These are phyloP conservation scores for Drosophila colorata DNA, from an alignment of 2,888 invertebrate genomes.

Conservation along the genomic window DNA sequence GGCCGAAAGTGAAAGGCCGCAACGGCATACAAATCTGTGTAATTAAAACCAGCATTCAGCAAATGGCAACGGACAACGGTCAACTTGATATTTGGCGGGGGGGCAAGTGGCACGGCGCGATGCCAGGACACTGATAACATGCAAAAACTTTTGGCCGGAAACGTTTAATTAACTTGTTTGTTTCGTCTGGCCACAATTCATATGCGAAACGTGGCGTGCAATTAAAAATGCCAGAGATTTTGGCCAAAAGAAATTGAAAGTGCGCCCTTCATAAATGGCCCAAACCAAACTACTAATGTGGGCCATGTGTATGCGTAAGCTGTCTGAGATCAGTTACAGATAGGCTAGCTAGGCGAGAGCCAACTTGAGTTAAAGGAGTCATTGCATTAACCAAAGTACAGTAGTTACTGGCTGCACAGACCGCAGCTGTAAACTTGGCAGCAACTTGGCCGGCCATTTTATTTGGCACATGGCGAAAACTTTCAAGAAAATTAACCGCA, in stretches of 20 bases:
- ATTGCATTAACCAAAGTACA: slow-evolving; percentile 58
- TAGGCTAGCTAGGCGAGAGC: not conserved
- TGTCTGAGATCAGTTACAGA: slow-evolving; percentile 29
- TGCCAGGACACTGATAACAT: slow-evolving; percentile 69
- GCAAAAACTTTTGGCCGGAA: slow-evolving; percentile 65
- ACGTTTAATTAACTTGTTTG: slow-evolving; percentile 78
- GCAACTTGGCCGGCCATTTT: slow-evolving; percentile 39
- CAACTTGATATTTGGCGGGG: not conserved
- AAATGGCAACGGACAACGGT: not conserved
- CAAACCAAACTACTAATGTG: slow-evolving; percentile 3
- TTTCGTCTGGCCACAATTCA: slow-evolving; percentile 68
- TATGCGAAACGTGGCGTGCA: slow-evolving; percentile 73
- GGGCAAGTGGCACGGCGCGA: slow-evolving; percentile 26
- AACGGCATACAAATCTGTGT: slow-evolving; percentile 77
- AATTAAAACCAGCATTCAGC: slow-evolving; percentile 60
- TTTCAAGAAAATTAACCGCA: slow-evolving; percentile 68
- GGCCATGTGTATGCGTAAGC: slow-evolving; percentile 22
- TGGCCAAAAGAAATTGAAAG: slow-evolving; percentile 61
- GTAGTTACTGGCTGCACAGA: slow-evolving; percentile 1
- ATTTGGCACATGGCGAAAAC: slow-evolving; percentile 52
- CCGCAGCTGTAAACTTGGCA: slow-evolving; percentile 44
- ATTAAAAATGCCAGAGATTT: slow-evolving; percentile 60
- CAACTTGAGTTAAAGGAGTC: not conserved
- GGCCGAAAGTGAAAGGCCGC: slow-evolving; percentile 63
- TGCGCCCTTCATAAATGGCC: slow-evolving; percentile 53